Base-by-base conservation (phyloP, 2,797 vertebrate genomes). In the Chelon auratus region DNA sequence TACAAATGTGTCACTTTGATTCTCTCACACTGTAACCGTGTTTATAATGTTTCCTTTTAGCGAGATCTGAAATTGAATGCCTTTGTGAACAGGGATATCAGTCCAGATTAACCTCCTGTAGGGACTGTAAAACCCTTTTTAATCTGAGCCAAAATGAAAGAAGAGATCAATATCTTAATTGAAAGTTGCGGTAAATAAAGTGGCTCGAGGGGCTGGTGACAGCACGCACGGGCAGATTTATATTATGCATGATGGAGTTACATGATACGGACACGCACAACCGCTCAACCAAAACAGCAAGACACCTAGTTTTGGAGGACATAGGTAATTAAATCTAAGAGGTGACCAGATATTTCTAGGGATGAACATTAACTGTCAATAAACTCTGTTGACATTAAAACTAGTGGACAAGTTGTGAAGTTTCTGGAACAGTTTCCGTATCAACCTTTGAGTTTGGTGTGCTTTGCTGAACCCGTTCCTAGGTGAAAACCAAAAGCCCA, bases 281-380 rank as follows among this genome's bases (percentile, higher is more conserved):
- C 7, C 52, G 50, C 8, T 76, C 73, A 66, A 2, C 65, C 1
- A 61, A 60, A 74, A 75, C 45, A 17, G 48, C 8, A 9, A 43
- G 43, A 48, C 54, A 45, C 40, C 55, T 52, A 61, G 61, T 72
- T 78, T 63, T 69, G 45, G 77, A 72, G 73, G 40, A 62, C 64
- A 72, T 37, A 15, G 64, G 71, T 84, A 51, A 83, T 81, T 81
- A 54, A 74, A 75, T 68, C 62, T 10, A 14, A n/a, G 64, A 68
- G 58, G 42, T 70, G 71, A 55, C 30, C 74, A 72, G 56, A 71
- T 78, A 79, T 79, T 77, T 80, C 47, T 80, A 55, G 4, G 45
- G 58, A 81, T 87, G 59, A 40, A 55, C 50, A 74, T 50, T 56
- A 72, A 75, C 68, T 64, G 59, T 73, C 74, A 77, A 59, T 43